Base-by-base conservation (phyloP, 2,113 vertebrate species). In the Hirundichthys speculiger region DNA sequence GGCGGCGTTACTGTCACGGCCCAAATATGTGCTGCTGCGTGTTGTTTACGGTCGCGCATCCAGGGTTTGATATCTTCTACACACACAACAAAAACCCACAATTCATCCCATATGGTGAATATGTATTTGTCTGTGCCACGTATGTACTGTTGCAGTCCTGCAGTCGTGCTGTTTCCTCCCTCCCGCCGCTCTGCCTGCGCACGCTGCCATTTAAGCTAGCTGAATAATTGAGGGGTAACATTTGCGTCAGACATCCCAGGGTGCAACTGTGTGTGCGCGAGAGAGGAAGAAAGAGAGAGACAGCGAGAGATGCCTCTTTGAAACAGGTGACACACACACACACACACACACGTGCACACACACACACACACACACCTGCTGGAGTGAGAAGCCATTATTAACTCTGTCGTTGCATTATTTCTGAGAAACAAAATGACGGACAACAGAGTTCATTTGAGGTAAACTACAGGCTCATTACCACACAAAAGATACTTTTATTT, bases 181-280 rank as follows among this genome's bases (percentile, higher is more conserved):
- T n/a, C n/a, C 67, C 67, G 41, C 74, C 27, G 45, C 50, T 21
- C 63, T 64, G 55, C 73, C 60, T n/a, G 69, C 58, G 79, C 73
- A 76, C 80, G 72, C 79, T 92, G 91, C 88, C 92, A 92, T 92
- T 92, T 92, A 91, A 86, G 90, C 64, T 51, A 42, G 76, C 27
- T 93, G 83, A 93, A 93, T 93, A 89, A 93, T 93, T 92, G 88
- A 92, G 86, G 65, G 86, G 77, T 89, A 91, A 84, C 91, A 91
- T 92, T 93, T 93, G 71, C 70, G 64, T 72, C 77, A 83, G 77
- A 65, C 74, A 8, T 79, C 88, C 78, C 72, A 78, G 67, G 18
- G 88, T 71, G 80, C 57, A 64, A 51, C 77, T 52, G 68, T 65
- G 69, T 70, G 75, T 67, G 74, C 38, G 66, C 68, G 30, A 5